A percentile compares a stretch with the other conserved stretches of the same genome.
These are phyloP conservation scores for Drosophila testacea DNA, from an alignment of 2,888 invertebrate genomes.

Conservation along the genomic window DNA sequence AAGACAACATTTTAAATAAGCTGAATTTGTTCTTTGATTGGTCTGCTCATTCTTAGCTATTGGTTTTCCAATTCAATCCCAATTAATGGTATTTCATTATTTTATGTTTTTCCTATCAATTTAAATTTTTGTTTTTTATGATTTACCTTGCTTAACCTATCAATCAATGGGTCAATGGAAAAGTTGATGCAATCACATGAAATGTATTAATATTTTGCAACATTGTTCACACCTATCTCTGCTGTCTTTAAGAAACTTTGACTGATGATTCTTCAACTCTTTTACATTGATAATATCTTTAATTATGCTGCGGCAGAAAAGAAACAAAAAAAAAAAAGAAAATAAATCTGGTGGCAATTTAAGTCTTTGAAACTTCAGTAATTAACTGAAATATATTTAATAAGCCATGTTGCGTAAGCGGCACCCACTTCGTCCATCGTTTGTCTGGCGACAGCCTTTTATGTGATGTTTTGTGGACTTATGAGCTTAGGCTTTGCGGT, in stretches of 20 bases:
- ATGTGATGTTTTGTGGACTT: conserved; percentile 53
- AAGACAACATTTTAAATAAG: too few species aligned
- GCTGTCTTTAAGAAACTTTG: neutral
- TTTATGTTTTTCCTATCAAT: too few species aligned
- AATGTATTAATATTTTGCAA: too few species aligned
- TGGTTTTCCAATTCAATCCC: too few species aligned
- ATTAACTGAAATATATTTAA: conserved; percentile 63
- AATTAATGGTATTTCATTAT: too few species aligned
- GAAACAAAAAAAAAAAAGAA: conserved; percentile 33
- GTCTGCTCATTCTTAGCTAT: too few species aligned
- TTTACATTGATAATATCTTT: neutral
- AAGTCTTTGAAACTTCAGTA: conserved; percentile 68
- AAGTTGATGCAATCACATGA: too few species aligned
- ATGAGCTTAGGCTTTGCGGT: conserved; percentile 61
- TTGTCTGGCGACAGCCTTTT: conserved; percentile 36
- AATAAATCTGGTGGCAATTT: conserved; percentile 49
- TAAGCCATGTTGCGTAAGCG: conserved; percentile 42
- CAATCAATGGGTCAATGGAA: too few species aligned
- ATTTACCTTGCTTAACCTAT: too few species aligned
- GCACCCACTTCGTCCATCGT: conserved; percentile 9
- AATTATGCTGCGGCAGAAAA: neutral
- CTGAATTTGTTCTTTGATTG: too few species aligned
- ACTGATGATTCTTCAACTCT: neutral
- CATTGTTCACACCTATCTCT: neutral
- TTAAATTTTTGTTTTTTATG: too few species aligned